Evolutionary conservation across 2,888 invertebrate genomes (phyloP), one percentile per base, ranked within the genome.

Genomic region (Zootermopsis nevadensis): DNA sequence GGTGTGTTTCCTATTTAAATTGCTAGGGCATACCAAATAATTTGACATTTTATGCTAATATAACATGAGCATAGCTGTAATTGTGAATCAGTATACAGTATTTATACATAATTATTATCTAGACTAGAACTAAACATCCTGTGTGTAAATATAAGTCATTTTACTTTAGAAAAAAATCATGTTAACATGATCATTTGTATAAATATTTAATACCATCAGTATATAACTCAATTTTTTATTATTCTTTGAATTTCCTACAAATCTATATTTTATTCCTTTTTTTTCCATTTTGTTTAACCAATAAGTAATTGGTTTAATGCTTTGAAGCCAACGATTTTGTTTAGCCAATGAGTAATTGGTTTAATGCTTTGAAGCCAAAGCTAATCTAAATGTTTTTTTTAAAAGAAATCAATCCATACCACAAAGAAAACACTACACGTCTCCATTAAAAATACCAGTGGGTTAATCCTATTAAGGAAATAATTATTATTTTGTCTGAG

Each of bases 51-150:
- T 6, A 72, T 27, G 38, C 76, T 76, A 76, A 33, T 76, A 42
- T 22, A 76, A 42, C 27, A 77, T 33, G 2, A 60, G 27, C 31
- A 38, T 22, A 79, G 48, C 30, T 22, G 31, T 60, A 38, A 55
- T 22, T 66, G 60, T 79, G 79, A 38, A 66, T 35, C 79, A 79
- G 79, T 79, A 79, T 79, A 66, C 79, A 79, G 79, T 79, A 79
- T 79, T 79, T 79, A 79, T 79, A 66, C 24, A 79, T 60, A 79
- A 79, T 79, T 60, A 79, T 30, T 66, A 77, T 6, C 19, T 77
- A 77, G 60, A 31, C 15, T 79, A 60, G 60, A 35, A 35, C 33
- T 79, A 79, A 60, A 27, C n/a, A 42, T 79, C 38, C 27, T 79
- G 38, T 60, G 66, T 79, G 79, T 79, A 79, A n/a, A 79, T 79